A percentile compares a stretch with the other conserved stretches of the same genome.
Evolutionary conservation across 2,797 vertebrate genomes (phyloP).

Genomic region (Eidolon dupreanum): DNA sequence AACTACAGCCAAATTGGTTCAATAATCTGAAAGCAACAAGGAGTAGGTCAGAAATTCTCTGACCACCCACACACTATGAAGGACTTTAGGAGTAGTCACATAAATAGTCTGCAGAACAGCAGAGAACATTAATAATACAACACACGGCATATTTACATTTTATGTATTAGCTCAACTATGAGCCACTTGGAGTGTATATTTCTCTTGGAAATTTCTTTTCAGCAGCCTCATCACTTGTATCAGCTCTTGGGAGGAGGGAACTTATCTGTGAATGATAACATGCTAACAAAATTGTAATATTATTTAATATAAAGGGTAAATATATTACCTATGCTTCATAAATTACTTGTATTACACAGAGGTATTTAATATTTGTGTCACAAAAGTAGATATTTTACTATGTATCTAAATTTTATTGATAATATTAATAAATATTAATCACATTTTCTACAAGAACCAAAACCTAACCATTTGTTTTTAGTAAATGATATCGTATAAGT

Average conservation of each 20-base stretch:
- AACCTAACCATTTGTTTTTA: neutral
- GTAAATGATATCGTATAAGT: neutral
- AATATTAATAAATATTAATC: neutral
- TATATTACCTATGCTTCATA: neutral
- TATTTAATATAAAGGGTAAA: neutral
- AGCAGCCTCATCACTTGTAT: neutral
- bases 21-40: slow-evolving; percentile 62
- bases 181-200: neutral
- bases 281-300: neutral
- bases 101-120: neutral
- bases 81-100: neutral
- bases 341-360: neutral
- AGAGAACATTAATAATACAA: slow-evolving; percentile 43
- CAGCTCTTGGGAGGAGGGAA: neutral
- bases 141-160: neutral
- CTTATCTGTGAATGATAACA: neutral
- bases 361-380: neutral
- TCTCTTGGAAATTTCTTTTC: slow-evolving; percentile 34
- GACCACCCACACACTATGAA: slow-evolving; percentile 44
- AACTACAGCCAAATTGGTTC: slow-evolving; percentile 62
- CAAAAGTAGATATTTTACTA: neutral
- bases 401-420: neutral
- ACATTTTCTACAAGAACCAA: neutral
- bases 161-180: neutral
- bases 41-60: slow-evolving; percentile 67